A percentile compares a stretch with the other conserved stretches of the same genome.
These are phyloP conservation scores for Lithobates sylvaticus DNA, from an alignment of 2,797 vertebrate species.

Conservation along the genomic window DNA sequence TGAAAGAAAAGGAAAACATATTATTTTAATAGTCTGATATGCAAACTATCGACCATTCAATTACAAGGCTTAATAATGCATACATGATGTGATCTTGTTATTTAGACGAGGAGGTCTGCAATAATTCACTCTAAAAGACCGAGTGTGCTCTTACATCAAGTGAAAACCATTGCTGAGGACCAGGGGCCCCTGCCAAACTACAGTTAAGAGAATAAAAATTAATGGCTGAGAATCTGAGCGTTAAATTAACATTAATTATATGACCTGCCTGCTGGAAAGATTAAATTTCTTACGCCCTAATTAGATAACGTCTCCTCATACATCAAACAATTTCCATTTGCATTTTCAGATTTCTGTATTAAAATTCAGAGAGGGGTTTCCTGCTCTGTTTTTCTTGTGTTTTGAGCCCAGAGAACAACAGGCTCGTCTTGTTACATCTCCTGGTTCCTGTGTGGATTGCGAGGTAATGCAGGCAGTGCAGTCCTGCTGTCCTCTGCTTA, in stretches of 20 bases:
- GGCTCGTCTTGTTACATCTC: neutral
- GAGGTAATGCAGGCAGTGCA: slow-evolving; percentile 3
- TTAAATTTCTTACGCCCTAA: slow-evolving; percentile 98
- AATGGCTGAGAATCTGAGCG: slow-evolving; percentile 97
- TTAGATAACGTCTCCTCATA: slow-evolving; percentile 96
- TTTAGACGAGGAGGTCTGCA: slow-evolving; percentile 89
- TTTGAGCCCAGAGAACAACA: slow-evolving; percentile 19
- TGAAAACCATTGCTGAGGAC: slow-evolving; percentile 84
- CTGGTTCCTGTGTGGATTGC: neutral
- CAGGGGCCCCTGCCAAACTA: slow-evolving; percentile 89
- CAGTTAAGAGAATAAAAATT: slow-evolving; percentile 98
- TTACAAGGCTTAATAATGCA: slow-evolving; percentile 99
- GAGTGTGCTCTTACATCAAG: slow-evolving; percentile 83
- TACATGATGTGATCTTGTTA: slow-evolving; percentile 98
- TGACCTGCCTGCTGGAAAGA: slow-evolving; percentile 98
- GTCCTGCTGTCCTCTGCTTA: neutral
- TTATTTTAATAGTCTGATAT: slow-evolving; percentile 99
- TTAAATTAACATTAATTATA: slow-evolving; percentile 99
- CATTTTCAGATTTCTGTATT: slow-evolving; percentile 86
- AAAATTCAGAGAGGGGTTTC: slow-evolving; percentile 72
- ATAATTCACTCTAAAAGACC: slow-evolving; percentile 89
- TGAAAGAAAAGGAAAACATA: slow-evolving; percentile 97
- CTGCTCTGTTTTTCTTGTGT: slow-evolving; percentile 37
- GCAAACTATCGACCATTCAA: slow-evolving; percentile 99
- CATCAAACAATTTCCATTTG: slow-evolving; percentile 89